Conservation (phyloP, 2,113 vertebrate species). For the Pygoscelis antarcticus region DNA sequence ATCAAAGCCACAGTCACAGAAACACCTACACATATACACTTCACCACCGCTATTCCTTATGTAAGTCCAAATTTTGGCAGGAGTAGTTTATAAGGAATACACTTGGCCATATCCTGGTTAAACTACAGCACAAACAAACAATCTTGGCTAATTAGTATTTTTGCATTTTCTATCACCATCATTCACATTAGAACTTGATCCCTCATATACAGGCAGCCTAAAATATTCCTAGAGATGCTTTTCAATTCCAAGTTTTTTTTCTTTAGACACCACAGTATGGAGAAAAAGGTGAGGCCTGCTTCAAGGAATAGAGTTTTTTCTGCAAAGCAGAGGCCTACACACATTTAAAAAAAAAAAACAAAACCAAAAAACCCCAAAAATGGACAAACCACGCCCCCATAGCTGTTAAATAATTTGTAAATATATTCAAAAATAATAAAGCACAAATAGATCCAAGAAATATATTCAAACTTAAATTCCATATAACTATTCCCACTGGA, state of each 20-base stretch:
- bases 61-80: conserved; percentile 2
- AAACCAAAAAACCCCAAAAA: too few species aligned
- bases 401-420: neutral
- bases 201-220: neutral
- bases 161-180: neutral
- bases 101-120: neutral
- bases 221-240: neutral
- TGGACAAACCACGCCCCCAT: fast-evolving
- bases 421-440: neutral
- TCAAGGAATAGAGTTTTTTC: neutral
- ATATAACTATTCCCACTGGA: neutral
- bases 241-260: neutral
- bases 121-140: neutral
- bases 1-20: neutral
- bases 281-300: neutral
- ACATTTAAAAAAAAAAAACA: neutral
- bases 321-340: neutral
- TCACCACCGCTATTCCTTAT: neutral
- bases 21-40: neutral
- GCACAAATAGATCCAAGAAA: neutral
- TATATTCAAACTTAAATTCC: neutral
- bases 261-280: neutral
- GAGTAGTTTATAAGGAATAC: neutral
- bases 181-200: neutral
- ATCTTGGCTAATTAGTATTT: neutral